Evolutionary conservation across 2,113 vertebrate genomes (phyloP).

Genomic region (Pitta sordida): DNA sequence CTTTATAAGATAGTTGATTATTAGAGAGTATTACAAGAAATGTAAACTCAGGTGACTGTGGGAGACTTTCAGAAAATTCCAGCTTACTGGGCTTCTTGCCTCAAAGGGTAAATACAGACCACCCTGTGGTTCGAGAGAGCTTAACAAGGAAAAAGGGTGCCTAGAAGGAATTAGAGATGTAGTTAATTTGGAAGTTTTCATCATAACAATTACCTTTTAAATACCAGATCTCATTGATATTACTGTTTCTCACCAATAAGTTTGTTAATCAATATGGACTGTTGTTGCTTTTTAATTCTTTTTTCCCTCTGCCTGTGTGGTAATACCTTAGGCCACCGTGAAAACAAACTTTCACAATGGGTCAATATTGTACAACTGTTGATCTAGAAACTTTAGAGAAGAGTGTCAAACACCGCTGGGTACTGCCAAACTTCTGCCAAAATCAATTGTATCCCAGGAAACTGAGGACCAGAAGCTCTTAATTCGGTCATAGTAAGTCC

Average conservation of each 20-base stretch:
- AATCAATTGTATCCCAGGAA: neutral
- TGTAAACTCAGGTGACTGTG: neutral
- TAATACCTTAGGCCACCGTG: neutral
- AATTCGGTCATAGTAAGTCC: neutral
- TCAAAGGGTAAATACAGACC: neutral
- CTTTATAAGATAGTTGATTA: neutral
- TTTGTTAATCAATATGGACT: neutral
- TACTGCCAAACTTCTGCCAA: neutral
- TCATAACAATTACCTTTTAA: neutral
- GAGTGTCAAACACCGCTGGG: neutral
- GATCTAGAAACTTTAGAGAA: neutral
- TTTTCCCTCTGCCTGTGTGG: neutral
- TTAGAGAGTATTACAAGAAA: neutral
- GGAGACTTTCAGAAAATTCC: neutral
- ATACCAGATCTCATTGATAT: neutral
- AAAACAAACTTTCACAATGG: neutral
- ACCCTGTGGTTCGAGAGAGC: accelerated
- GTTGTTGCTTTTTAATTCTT: neutral
- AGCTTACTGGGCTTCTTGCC: neutral
- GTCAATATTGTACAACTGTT: neutral
- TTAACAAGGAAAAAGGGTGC: neutral
- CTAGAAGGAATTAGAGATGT: neutral
- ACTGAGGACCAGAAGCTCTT: neutral
- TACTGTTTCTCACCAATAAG: accelerated
- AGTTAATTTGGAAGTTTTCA: neutral